These are phyloP conservation scores for Pangasius mekongensis DNA, from an alignment of 2,797 vertebrate genomes.

Conservation along the genomic window DNA sequence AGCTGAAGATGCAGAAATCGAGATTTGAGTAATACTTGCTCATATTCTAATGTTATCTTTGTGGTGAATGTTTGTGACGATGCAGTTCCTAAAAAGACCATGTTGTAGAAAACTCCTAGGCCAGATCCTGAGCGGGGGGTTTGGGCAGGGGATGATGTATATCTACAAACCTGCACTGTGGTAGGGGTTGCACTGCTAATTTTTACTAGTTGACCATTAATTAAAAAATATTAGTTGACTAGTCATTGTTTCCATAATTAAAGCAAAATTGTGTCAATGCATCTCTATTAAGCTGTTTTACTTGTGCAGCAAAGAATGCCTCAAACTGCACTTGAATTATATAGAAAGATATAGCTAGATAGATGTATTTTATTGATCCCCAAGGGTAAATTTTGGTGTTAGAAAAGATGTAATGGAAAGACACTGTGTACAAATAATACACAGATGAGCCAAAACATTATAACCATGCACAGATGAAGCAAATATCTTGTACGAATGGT, in stretches of 20 bases:
- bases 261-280: neutral
- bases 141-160: neutral
- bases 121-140: neutral
- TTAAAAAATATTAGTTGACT: neutral
- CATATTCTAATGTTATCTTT: neutral
- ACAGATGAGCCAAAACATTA: neutral
- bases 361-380: neutral
- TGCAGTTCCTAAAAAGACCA: too few species aligned
- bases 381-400: neutral
- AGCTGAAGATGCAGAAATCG: slow-evolving; percentile 12
- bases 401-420: neutral
- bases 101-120: neutral
- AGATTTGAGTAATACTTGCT: neutral
- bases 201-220: neutral
- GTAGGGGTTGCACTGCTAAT: neutral
- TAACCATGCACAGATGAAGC: neutral
- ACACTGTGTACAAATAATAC: neutral
- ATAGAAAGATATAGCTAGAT: neutral
- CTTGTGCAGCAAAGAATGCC: neutral
- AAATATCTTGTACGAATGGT: neutral
- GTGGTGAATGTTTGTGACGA: neutral
- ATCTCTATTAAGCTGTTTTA: neutral
- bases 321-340: neutral
- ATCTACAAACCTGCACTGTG: neutral
- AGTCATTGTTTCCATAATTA: neutral